Evolutionary conservation across 2,797 vertebrate species (phyloP), one percentile per base, ranked within the genome.

Genomic region (Telmatherina bonti): DNA sequence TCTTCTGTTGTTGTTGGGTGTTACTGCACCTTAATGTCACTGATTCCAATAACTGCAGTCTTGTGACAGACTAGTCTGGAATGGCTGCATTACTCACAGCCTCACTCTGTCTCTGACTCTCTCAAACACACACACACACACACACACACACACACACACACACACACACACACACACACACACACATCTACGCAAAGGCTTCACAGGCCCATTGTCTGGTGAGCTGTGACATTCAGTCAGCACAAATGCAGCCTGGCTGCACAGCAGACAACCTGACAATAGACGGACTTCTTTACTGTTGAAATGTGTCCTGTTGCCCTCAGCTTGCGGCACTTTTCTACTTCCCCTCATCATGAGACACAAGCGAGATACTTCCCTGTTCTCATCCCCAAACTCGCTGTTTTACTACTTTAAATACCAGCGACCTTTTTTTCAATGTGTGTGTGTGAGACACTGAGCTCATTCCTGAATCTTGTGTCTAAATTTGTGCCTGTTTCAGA

Each of bases 21-120:
- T n/a, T n/a, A n/a, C n/a, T 66, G 13, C 62, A 63, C 69, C 64
- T 79, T 83, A 82, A 78, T 78, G 81, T 75, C 67, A 68, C 72
- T 70, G 56, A 87, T 90, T 89, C 82, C 88, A 74, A 78, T 83
- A 84, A 88, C 83, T 78, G 76, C 66, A 84, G 85, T 88, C 89
- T 88, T 89, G 87, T 92, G 91, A 93, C 91, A 86, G 71, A 62
- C 72, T 64, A 62, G 76, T 83, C 76, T 70, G 65, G 78, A 70
- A 77, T 83, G 75, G 84, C 75, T 62, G 83, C 70, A 83, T 85
- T 78, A 77, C 81, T 88, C 85, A 85, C 83, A 81, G 64, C 31
- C 67, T 67, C 35, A 29, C 73, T 74, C 76, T 52, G 33, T 62
- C 62, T 63, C 55, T 54, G n/a, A n/a, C n/a, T n/a, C n/a, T n/a